Percentiles rank a stretch among this genome's conserved stretches.
phyloP scores from a whole-genome alignment of 2,888 invertebrate species.

The Philaethria dido region DNA sequence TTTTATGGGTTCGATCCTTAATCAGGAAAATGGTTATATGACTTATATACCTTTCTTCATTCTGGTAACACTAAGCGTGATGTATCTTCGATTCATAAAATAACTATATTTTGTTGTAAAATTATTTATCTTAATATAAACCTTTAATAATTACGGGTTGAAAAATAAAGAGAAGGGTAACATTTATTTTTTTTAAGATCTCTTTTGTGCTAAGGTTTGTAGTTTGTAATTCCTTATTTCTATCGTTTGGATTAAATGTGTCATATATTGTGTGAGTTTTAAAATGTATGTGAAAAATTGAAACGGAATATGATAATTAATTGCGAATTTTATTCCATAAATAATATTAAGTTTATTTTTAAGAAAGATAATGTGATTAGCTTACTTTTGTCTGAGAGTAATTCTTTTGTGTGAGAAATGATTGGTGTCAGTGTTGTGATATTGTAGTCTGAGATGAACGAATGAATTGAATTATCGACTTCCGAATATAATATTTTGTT shows the following conservation, averaged over 20 bases:
- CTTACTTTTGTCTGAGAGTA: constrained; percentile 8
- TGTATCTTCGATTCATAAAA: too few species aligned
- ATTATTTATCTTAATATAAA: background rate
- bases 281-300: background rate
- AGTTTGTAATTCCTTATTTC: background rate
- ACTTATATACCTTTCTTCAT: too few species aligned
- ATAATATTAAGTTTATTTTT: constrained; percentile 14
- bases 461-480: constrained; percentile 6
- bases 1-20: too few species aligned
- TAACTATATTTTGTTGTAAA: background rate
- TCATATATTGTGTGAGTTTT: constrained; percentile 4
- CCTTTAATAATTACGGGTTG: constrained; percentile 3
- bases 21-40: too few species aligned
- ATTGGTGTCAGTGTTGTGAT: constrained; percentile 37
- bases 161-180: background rate
- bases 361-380: constrained; percentile 9
- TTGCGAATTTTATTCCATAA: constrained; percentile 6
- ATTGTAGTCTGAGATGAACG: constrained; percentile 14
- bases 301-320: background rate
- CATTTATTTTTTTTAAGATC: background rate
- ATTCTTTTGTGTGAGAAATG: background rate
- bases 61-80: too few species aligned
- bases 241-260: background rate
- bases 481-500: constrained; percentile 27
- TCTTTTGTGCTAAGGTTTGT: constrained; percentile 7